Base-by-base conservation (phyloP, 2,797 vertebrate genomes). In the Catharus ustulatus region DNA sequence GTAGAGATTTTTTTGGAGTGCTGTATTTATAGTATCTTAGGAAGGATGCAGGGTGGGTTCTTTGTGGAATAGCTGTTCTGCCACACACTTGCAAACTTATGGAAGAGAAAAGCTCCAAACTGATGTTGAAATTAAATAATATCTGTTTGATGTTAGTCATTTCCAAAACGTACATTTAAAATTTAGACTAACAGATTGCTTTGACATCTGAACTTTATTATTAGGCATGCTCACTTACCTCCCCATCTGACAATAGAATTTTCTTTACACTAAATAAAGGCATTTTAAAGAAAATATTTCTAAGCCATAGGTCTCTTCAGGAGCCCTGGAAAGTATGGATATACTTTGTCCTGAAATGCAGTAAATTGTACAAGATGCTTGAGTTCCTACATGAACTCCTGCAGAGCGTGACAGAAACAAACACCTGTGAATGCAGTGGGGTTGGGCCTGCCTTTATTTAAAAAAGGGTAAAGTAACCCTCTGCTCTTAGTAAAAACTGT, bases 21-120 rank as follows among this genome's bases (percentile, higher is more conserved):
- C 61, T 93, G 90, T 92, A 62, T 94, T 95, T 92, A 61, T 67
- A 77, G 40, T 52, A 45, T 11, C 30, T 90, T 79, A 77, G 58
- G 40, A 87, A 94, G 48, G 17, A 52, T 62, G 36, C 5, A 4
- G 76, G 73, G 24, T 40, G 27, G 18, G 15, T 63, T 90, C 43
- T 43, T 0, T 26, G 23, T 69, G 55, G 89, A 89, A 87, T 64
- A 72, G 10, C 24, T 84, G 30, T 55, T 91, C 58, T 76, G n/a
- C 19, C 11, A 4, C 43, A 74, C 30, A 45, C 40, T 64, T 58
- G 11, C 5, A 18, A 74, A 89, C 15, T 76, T 80, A 62, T 34
- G n/a, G 38, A 74, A 77, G 54, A 66, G 51, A 71, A 67, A 34
- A 36, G 17, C 15, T 57, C 22, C 54, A 58, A 72, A 18, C 16